Conservation (phyloP, 2,888 invertebrate species). For the Leptopterna dolabrata region DNA sequence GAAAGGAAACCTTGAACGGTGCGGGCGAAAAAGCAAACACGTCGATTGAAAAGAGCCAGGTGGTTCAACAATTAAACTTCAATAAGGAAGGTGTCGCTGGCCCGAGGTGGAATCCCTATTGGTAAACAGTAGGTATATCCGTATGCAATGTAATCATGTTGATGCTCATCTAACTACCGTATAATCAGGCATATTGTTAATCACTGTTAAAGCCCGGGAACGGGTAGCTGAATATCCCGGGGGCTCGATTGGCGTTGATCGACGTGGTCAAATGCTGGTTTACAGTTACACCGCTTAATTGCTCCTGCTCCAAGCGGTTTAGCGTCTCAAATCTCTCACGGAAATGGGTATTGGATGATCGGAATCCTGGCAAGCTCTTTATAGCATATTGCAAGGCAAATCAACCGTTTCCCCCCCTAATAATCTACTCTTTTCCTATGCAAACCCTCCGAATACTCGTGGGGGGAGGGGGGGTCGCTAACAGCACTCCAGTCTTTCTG, state of each 20-base stretch:
- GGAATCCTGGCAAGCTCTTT: too few relatives aligned
- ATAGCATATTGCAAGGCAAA: too few relatives aligned
- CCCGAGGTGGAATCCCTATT: not conserved
- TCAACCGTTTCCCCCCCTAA: too few relatives aligned
- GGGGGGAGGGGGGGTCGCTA: too few relatives aligned
- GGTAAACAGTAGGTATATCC: not conserved
- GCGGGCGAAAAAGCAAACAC: too few relatives aligned
- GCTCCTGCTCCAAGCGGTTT: not conserved
- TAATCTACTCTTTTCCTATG: too few relatives aligned
- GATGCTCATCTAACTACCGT: not conserved
- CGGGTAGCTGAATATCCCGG: not conserved
- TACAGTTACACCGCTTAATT: not conserved
- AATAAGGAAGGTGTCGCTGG: not conserved
- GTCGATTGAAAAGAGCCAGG: too few relatives aligned
- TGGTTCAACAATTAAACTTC: not conserved
- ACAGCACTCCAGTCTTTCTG: too few relatives aligned
- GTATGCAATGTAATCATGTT: not conserved
- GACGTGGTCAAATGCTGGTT: not conserved
- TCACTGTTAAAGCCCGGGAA: not conserved
- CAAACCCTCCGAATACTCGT: too few relatives aligned
- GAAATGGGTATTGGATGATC: too few relatives aligned
- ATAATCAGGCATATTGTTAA: not conserved
- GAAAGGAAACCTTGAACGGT: too few relatives aligned
- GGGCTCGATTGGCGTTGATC: not conserved
- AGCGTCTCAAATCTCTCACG: not conserved